Percentiles rank a stretch among this genome's conserved stretches.
Conservation (phyloP, 2,113 vertebrate genomes). For the Thunnus thynnus region DNA sequence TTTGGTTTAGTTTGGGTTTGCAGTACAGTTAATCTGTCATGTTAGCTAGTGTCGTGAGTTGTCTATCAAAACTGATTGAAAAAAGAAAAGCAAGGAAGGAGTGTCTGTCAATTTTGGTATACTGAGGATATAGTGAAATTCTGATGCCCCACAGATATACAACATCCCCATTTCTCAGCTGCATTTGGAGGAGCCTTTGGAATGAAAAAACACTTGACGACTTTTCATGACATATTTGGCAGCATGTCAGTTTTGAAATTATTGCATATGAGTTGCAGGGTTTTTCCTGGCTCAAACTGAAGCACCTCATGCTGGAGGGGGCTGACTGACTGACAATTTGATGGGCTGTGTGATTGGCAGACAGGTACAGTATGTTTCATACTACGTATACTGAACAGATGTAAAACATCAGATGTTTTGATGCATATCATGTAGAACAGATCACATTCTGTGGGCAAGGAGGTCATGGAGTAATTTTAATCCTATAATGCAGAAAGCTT, state of each 20-base stretch:
- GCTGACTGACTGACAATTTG: slow-evolving; percentile 32
- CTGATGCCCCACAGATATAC: not conserved
- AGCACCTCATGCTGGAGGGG: not conserved
- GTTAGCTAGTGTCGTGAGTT: not conserved
- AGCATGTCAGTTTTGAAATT: slow-evolving; percentile 2
- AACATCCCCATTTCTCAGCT: not conserved
- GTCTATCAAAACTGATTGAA: too few species aligned
- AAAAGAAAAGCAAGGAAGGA: not conserved
- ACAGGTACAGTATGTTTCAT: not conserved
- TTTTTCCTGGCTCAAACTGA: slow-evolving; percentile 9
- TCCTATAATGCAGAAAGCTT: slow-evolving; percentile 20
- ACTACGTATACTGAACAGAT: slow-evolving; percentile 8
- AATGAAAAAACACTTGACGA: not conserved
- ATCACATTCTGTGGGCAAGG: not conserved
- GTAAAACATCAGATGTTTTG: slow-evolving; percentile 9
- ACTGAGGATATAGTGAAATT: not conserved
- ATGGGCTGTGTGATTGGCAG: slow-evolving; percentile 27
- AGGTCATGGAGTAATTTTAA: slow-evolving; percentile 6
- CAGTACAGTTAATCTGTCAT: not conserved
- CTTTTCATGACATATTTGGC: slow-evolving; percentile 20
- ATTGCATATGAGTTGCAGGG: not conserved
- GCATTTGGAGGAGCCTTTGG: not conserved
- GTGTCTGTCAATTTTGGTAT: not conserved
- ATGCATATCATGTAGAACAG: not conserved
- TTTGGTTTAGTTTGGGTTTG: not conserved